Percentiles rank a stretch among this genome's conserved stretches.
These are phyloP conservation scores for Coracopsis vasa DNA, from an alignment of 2,113 vertebrate species.

Conservation along the genomic window DNA sequence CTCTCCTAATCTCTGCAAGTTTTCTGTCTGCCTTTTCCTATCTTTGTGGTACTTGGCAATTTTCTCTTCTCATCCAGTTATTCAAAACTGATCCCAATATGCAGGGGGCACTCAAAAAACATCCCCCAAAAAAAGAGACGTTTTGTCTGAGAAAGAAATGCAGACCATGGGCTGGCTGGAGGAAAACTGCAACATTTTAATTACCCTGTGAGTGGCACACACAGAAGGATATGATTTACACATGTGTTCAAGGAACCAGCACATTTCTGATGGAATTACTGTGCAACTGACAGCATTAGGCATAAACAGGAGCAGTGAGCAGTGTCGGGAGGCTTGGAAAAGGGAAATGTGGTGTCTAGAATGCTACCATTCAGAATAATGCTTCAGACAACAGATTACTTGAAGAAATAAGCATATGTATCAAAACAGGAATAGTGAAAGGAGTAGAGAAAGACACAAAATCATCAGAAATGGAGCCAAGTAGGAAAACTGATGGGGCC, in stretches of 20 bases:
- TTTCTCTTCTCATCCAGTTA: constrained; percentile 8
- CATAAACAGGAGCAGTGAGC: neutral
- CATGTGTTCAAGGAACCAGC: neutral
- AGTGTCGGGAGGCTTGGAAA: neutral
- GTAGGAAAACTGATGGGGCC: neutral
- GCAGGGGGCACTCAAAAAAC: neutral
- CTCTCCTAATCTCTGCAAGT: constrained; percentile 31
- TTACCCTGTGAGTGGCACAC: neutral
- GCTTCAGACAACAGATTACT: neutral
- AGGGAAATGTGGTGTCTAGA: neutral
- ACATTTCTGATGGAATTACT: neutral
- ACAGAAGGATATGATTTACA: neutral
- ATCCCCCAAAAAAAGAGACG: neutral
- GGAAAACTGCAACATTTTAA: neutral
- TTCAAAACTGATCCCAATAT: neutral
- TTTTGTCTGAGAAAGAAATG: neutral
- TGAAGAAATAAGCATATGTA: neutral
- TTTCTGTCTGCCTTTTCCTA: constrained; percentile 50
- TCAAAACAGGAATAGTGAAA: neutral
- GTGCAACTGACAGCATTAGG: neutral
- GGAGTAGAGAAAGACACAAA: neutral
- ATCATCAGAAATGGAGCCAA: neutral
- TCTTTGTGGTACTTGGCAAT: constrained; percentile 21
- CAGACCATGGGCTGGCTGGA: neutral
- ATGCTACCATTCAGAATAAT: neutral